Base-by-base conservation (phyloP, 2,888 invertebrate genomes). In the Nymphalis polychloros region DNA sequence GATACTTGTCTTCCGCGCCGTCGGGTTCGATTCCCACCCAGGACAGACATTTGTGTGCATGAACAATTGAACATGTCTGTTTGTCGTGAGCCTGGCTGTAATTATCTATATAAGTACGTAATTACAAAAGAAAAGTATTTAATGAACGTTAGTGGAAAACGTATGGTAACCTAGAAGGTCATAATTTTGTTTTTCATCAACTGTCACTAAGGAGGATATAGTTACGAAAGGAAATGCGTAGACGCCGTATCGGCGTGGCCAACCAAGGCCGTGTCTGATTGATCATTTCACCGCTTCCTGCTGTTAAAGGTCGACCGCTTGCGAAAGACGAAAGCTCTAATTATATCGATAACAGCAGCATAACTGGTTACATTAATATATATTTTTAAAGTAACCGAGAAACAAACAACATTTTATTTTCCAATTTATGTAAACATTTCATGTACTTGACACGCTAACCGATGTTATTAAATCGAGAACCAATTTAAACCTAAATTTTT, bases 271-370 rank as follows among this genome's bases (percentile, higher is more conserved):
- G 74, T 72, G 74, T 70, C 81, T 85, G 84, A 89, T 88, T 85
- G 87, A 88, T 88, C 85, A 88, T 88, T 89, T 88, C 87, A 82
- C 80, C 41, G 68, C 78, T 89, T 89, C 89, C 89, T 81, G 85
- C 79, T 71, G 19, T 7, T 61, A 79, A 79, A 88, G 89, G 87
- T 75, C 85, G 76, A 57, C 84, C 64, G 75, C 85, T 78, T 85
- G 83, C 86, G 78, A 79, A 82, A 84, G 80, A 69, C 73, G 73
- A 77, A 77, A 77, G 75, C 73, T 75, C 75, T 71, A 68, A 72
- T 75, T 62, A 67, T 27, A 41, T 41, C 13, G 10, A 57, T 57
- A 57, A 41, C 10, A 19, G n/a, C 6, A 1, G 17, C 8, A 5
- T 31, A 55, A 55, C 35, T 17, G 31, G 35, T 57, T 41, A 41